Evolutionary conservation across 2,113 vertebrate genomes (phyloP).

Genomic region (Saccopteryx bilineata): DNA sequence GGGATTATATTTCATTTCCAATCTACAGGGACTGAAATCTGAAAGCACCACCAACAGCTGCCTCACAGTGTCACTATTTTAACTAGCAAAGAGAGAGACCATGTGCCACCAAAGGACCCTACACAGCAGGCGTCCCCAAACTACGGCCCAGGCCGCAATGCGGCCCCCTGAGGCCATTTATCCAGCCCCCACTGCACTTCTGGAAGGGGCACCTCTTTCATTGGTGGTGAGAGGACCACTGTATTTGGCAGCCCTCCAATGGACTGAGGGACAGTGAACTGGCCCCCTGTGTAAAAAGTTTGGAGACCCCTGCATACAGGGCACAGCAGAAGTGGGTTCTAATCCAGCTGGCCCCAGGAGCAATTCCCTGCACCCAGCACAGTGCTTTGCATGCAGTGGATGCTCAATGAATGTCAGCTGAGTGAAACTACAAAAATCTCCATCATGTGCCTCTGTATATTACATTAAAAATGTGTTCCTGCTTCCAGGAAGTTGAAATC

Average conservation of each 20-base stretch:
- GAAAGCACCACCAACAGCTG: constrained; percentile 44
- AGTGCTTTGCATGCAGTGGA: not conserved
- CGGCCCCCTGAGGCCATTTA: too few relatives aligned
- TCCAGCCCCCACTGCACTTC: too few relatives aligned
- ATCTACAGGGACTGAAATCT: constrained; percentile 44
- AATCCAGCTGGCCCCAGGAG: not conserved
- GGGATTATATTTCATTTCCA: constrained; percentile 71
- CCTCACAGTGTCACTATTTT: constrained; percentile 40
- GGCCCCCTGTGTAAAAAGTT: too few relatives aligned
- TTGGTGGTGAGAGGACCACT: too few relatives aligned
- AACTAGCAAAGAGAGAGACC: not conserved
- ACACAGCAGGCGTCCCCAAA: not conserved
- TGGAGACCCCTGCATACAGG: not conserved
- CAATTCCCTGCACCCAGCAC: not conserved
- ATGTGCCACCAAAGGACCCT: not conserved
- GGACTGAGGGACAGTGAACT: too few relatives aligned
- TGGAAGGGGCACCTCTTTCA: too few relatives aligned
- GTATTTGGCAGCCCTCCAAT: too few relatives aligned
- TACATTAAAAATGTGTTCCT: not conserved
- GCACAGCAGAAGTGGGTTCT: not conserved
- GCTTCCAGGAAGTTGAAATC: constrained; percentile 1
- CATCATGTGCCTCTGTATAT: not conserved
- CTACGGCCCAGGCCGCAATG: too few relatives aligned
- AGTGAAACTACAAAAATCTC: constrained; percentile 4
- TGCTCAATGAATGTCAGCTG: not conserved